Conservation (phyloP, 2,113 vertebrate genomes). For the Dicentrarchus labrax region DNA sequence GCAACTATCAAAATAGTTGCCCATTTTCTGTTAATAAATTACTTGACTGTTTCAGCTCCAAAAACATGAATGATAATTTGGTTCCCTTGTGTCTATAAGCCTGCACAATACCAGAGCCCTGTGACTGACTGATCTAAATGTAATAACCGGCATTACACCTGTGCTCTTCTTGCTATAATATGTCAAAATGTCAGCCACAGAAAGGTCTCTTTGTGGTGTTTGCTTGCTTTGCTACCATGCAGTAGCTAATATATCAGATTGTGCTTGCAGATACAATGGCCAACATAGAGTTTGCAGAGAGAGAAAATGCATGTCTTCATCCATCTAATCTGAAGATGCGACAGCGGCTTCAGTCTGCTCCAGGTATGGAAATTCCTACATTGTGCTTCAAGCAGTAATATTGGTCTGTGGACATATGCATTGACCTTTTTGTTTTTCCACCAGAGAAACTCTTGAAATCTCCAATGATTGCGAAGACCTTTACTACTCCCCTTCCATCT, state of each 20-base stretch:
- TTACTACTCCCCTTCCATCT: constrained; percentile 56
- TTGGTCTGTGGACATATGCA: background rate
- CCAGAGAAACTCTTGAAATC: constrained; percentile 66
- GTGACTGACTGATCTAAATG: background rate
- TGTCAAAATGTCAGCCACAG: background rate
- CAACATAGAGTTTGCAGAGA: constrained; percentile 61
- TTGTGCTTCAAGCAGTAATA: accelerated
- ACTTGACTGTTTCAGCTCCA: background rate
- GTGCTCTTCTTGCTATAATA: background rate
- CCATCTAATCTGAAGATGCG: constrained; percentile 60
- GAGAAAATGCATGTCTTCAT: constrained; percentile 61
- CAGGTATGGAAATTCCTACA: constrained; percentile 51
- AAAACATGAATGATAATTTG: background rate
- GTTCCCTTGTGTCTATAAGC: too few species aligned
- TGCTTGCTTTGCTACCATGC: background rate
- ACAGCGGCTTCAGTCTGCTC: constrained; percentile 74
- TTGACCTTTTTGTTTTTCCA: background rate
- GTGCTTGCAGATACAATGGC: constrained; percentile 68
- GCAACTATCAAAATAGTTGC: too few species aligned
- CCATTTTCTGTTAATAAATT: background rate
- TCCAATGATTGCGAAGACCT: constrained; percentile 47
- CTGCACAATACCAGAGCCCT: background rate
- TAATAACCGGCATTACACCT: background rate
- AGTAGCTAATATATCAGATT: background rate
- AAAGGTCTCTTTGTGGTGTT: background rate